Percentiles rank a stretch among this genome's conserved stretches.
These are phyloP conservation scores for Kryptopterus vitreolus DNA, from an alignment of 2,797 vertebrate species.

Conservation along the genomic window DNA sequence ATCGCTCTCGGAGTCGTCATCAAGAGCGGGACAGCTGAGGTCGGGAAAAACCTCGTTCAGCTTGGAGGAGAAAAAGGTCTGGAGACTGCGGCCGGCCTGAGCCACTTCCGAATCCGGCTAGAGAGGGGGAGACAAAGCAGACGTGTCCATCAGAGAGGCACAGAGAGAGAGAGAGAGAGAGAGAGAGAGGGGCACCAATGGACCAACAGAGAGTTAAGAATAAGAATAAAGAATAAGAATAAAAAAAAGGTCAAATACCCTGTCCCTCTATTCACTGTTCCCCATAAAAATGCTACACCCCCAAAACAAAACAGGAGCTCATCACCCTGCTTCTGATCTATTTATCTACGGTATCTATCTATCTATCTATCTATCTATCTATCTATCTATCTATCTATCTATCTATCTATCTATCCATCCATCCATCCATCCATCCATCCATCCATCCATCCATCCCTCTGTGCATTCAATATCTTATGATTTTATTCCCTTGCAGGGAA, in stretches of 20 bases:
- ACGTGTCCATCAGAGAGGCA: background rate
- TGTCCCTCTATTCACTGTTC: background rate
- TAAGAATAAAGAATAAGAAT: background rate
- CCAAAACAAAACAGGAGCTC: background rate
- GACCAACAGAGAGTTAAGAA: background rate
- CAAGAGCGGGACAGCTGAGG: constrained; percentile 74
- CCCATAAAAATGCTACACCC: background rate
- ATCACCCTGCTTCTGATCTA: no score
- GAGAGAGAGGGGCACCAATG: background rate
- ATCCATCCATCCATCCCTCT: no score
- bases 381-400: no score
- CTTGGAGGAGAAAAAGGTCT: constrained; percentile 84
- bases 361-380: no score
- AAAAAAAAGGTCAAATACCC: no score
- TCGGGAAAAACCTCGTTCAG: constrained; percentile 86
- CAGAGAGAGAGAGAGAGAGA: background rate
- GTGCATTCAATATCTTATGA: no score
- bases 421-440: no score
- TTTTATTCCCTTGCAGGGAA: background rate
- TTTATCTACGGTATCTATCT: no score
- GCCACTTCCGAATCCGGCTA: constrained; percentile 98
- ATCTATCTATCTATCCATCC: no score
- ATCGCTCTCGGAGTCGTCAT: constrained; percentile 88
- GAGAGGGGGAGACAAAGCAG: constrained; percentile 1
- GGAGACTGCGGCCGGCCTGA: constrained; percentile 89